A percentile compares a stretch with the other conserved stretches of the same genome.
These are phyloP conservation scores for Clarias magur DNA, from an alignment of 2,113 vertebrate genomes.

Conservation along the genomic window DNA sequence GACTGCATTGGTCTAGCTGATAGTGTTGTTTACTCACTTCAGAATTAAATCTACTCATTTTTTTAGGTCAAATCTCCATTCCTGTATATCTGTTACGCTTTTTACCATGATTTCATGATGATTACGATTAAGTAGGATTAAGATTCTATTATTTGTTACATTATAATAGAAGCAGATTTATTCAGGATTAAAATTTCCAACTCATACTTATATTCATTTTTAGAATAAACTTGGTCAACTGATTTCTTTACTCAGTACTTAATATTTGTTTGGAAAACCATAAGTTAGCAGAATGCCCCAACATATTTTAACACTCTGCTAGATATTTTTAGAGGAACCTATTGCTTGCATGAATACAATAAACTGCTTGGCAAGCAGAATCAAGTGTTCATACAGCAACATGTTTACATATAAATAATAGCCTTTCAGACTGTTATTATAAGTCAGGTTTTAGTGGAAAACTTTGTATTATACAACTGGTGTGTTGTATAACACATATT, in stretches of 20 bases:
- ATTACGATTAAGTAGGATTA: not conserved
- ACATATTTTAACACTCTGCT: not conserved
- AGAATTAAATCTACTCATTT: not conserved
- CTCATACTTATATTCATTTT: not conserved
- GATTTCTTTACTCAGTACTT: not conserved
- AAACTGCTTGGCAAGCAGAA: not conserved
- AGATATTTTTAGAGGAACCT: not conserved
- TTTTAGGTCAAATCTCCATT: not conserved
- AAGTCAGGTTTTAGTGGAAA: not conserved
- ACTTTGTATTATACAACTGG: not conserved
- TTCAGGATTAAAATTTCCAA: not conserved
- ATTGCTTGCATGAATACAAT: not conserved
- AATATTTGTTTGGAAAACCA: too few species aligned
- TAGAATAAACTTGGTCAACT: not conserved
- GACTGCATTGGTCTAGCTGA: not conserved
- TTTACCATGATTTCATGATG: not conserved
- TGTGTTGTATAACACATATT: too few species aligned
- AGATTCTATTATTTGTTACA: too few species aligned
- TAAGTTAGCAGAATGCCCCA: too few species aligned
- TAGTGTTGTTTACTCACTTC: not conserved
- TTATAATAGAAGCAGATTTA: not conserved
- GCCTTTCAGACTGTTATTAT: not conserved
- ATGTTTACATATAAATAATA: not conserved
- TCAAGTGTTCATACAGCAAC: not conserved
- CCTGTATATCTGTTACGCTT: not conserved